phyloP scores from a whole-genome alignment of 2,797 vertebrate species.

The Pangasius mekongensis region DNA sequence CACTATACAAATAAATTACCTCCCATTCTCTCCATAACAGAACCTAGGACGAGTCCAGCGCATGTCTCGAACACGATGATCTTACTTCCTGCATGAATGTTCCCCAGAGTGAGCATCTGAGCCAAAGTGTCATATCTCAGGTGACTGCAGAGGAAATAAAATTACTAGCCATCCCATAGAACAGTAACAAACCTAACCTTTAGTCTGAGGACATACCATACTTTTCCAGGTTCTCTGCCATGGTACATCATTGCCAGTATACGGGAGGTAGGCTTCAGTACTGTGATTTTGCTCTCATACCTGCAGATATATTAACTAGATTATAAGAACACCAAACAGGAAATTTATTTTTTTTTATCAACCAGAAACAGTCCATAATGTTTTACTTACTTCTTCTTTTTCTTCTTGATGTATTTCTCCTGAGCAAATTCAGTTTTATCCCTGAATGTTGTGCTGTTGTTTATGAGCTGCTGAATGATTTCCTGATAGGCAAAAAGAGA shows the following conservation, averaged over 20 bases:
- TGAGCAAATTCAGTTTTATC: conserved; percentile 98
- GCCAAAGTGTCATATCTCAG: conserved; percentile 92
- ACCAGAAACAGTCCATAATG: background rate
- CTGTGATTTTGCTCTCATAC: conserved; percentile 87
- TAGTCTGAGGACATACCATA: conserved; percentile 81
- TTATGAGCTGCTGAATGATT: conserved; percentile 94
- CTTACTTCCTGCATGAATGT: conserved; percentile 92
- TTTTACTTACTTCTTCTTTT: conserved; percentile 94
- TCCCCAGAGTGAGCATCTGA: conserved; percentile 92
- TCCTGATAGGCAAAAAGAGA: conserved; percentile 76
- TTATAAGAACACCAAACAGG: background rate
- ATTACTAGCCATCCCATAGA: background rate
- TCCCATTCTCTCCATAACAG: conserved; percentile 96
- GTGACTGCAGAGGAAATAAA: conserved; percentile 76
- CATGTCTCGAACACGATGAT: conserved; percentile 94
- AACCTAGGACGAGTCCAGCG: conserved; percentile 90
- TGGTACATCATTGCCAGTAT: conserved; percentile 97
- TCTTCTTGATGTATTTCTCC: conserved; percentile 99
- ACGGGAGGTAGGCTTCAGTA: conserved; percentile 91
- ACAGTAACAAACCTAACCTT: background rate
- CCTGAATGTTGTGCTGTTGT: conserved; percentile 94
- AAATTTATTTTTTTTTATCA: background rate
- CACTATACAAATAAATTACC: conserved; percentile 70
- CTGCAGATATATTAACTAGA: conserved; percentile 66
- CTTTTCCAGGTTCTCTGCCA: conserved; percentile 94